Conservation (phyloP, 2,888 invertebrate genomes). For the Spodoptera picta region DNA sequence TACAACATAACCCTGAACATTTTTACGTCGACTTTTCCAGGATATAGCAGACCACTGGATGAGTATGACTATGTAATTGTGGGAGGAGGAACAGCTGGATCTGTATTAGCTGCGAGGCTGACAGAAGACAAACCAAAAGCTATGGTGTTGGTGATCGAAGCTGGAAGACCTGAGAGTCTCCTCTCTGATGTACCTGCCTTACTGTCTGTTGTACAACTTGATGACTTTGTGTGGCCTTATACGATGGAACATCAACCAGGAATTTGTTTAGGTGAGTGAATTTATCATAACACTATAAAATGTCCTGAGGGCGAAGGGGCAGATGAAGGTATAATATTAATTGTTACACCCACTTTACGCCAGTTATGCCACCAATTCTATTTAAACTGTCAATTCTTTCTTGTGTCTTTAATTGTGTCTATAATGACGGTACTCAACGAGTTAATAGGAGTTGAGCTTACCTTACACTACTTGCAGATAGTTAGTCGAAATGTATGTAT, state of each 20-base stretch:
- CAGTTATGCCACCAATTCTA: too few relatives aligned
- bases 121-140: conserved; percentile 88
- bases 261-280: conserved; percentile 84
- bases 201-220: conserved; percentile 88
- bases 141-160: conserved; percentile 91
- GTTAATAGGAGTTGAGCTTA: too few relatives aligned
- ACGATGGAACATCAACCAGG: conserved; percentile 89
- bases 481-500: too few relatives aligned
- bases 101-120: conserved; percentile 91
- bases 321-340: too few relatives aligned
- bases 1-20: background rate
- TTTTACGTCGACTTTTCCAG: conserved; percentile 56
- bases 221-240: conserved; percentile 90
- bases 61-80: conserved; percentile 91
- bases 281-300: background rate
- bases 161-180: conserved; percentile 84
- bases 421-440: too few relatives aligned
- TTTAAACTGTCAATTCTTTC: too few relatives aligned
- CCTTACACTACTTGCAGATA: too few relatives aligned
- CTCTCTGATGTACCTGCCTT: conserved; percentile 89
- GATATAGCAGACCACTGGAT: conserved; percentile 69
- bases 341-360: too few relatives aligned
- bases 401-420: too few relatives aligned
- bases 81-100: conserved; percentile 92
- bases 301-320: too few relatives aligned